Evolutionary conservation across 1,140 invertebrate genomes (phyloP), one percentile per base, ranked within the genome.

Genomic region (Aphis gossypii): DNA sequence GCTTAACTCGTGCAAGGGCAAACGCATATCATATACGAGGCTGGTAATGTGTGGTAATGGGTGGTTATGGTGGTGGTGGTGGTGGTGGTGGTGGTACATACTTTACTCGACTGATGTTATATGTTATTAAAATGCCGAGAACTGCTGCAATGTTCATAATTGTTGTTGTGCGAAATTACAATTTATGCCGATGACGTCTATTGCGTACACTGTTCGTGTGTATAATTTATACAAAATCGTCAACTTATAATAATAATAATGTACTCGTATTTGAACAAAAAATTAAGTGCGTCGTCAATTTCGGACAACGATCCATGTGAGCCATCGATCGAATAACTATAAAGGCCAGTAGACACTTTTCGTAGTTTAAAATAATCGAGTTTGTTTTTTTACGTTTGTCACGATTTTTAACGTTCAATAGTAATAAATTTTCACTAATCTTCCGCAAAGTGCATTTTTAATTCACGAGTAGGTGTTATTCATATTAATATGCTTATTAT

Each of bases 81-180:
- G 30, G 60, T 56, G 9, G 56, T 30, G 30, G 30, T n/a, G 9
- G 60, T 68, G 60, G 60, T n/a, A 76, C 60, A 76, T 76, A 76
- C n/a, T 76, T 76, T n/a, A 1, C 30, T 76, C 60, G 30, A n/a
- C 60, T n/a, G 14, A n/a, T 76, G n/a, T 51, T 76, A 30, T 68
- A 76, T n/a, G 30, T 76, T 76, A 76, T 76, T 76, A 76, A 76
- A 76, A 76, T 76, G 60, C 60, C 60, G 60, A 76, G 60, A 5
- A 76, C 60, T 76, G 25, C 11, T 3, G 30, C 30, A 76, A 11
- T 68, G 60, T 11, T n/a, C 60, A 76, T 76, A 76, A 76, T 76
- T 76, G 60, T 68, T n/a, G 60, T 76, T n/a, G 60, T 76, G 60
- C 60, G 30, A 76, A 76, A 76, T 76, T 76, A 76, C 60, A 76